Conservation (phyloP, 2,797 vertebrate genomes). For the Podarcis siculus region DNA sequence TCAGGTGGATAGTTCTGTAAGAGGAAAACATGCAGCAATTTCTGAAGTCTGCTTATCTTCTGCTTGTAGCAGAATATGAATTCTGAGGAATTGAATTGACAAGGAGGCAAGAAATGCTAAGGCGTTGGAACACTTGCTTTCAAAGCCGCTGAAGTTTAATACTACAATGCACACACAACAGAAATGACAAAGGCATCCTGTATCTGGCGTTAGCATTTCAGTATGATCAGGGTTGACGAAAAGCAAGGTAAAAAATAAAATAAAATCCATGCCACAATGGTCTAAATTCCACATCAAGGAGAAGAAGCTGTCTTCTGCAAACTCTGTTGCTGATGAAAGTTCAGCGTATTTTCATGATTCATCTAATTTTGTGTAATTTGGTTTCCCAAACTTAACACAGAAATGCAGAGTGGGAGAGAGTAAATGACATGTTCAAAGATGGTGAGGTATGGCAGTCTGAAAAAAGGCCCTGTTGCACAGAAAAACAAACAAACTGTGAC, state of each 20-base stretch:
- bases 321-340: neutral
- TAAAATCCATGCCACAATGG: neutral
- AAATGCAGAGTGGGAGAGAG: neutral
- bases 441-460: neutral
- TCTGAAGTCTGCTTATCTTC: neutral
- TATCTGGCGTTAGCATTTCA: neutral
- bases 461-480: neutral
- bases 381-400: neutral
- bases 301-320: neutral
- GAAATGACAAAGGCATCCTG: neutral
- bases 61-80: accelerated
- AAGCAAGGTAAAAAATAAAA: neutral
- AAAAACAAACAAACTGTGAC: neutral
- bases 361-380: neutral
- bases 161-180: neutral
- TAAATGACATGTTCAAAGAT: neutral
- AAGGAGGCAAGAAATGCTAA: neutral
- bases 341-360: no score
- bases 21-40: neutral
- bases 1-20: slow-evolving; percentile 11
- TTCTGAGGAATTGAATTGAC: neutral
- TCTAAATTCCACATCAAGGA: neutral
- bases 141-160: neutral
- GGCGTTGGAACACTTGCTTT: neutral
- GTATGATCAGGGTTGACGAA: no score